These are phyloP conservation scores for Conopomorpha cramerella DNA, from an alignment of 1,140 invertebrate species.

Conservation along the genomic window DNA sequence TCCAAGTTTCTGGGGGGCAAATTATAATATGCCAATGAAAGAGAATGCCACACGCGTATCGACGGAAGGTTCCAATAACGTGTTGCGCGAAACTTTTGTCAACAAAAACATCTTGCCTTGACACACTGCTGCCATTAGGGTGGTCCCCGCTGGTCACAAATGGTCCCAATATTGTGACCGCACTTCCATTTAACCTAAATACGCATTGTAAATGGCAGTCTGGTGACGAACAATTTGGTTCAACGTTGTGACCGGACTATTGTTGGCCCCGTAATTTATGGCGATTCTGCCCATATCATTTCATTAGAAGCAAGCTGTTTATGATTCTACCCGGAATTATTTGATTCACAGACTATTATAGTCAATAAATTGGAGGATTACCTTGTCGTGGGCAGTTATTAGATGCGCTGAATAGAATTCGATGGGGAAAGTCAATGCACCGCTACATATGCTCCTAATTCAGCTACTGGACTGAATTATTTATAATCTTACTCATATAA, in stretches of 20 bases:
- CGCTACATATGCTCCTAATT: too few species aligned
- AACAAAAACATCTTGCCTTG: conserved; percentile 7
- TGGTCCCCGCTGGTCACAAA: too few species aligned
- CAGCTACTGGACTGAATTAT: too few species aligned
- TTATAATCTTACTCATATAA: too few species aligned
- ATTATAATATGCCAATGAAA: too few species aligned
- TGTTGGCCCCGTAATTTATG: conserved; percentile 35
- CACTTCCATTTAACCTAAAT: conserved; percentile 34
- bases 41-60: not conserved
- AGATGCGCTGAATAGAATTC: conserved; percentile 33
- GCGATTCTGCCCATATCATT: conserved; percentile 50
- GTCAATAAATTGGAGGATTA: conserved; percentile 54
- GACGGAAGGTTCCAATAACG: conserved; percentile 9
- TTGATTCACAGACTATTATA: too few species aligned
- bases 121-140: too few species aligned
- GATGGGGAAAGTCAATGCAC: conserved; percentile 47
- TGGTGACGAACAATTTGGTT: conserved; percentile 4
- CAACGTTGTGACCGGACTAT: conserved; percentile 23
- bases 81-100: conserved; percentile 3
- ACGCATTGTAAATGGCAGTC: conserved; percentile 26
- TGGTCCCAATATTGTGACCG: conserved; percentile 28
- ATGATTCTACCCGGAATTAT: too few species aligned
- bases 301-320: too few species aligned
- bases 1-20: too few species aligned
- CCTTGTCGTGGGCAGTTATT: conserved; percentile 47